Percentiles rank a stretch among this genome's conserved stretches.
phyloP scores from a whole-genome alignment of 2,888 invertebrate species.

The Strigamia crassipes region DNA sequence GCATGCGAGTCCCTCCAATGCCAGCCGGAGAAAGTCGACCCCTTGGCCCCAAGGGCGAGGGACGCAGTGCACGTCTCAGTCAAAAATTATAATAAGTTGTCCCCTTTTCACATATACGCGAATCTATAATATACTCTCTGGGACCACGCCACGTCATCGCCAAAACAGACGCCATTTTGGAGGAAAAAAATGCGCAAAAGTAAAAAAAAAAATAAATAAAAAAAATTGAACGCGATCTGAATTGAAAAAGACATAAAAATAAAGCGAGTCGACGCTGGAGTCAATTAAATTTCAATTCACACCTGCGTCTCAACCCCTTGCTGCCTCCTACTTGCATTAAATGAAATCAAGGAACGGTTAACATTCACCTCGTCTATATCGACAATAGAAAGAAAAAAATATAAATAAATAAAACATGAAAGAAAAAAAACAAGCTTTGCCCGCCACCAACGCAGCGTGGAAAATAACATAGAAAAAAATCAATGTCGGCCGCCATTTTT shows the following conservation, averaged over 20 bases:
- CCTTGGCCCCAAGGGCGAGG: constrained; percentile 40
- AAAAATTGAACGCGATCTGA: background rate
- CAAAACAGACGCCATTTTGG: constrained; percentile 19
- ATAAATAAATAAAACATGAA: background rate
- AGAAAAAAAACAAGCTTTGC: background rate
- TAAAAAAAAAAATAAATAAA: background rate
- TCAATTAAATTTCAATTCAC: constrained; percentile 38
- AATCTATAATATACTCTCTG: constrained; percentile 30
- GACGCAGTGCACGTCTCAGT: constrained; percentile 28
- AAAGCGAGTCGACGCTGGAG: background rate
- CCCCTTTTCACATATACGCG: constrained; percentile 35
- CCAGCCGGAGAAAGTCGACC: constrained; percentile 39
- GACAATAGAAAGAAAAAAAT: background rate
- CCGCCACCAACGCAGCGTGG: background rate
- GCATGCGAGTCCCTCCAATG: constrained; percentile 32
- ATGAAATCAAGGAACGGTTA: constrained; percentile 38
- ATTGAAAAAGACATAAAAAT: constrained; percentile 27
- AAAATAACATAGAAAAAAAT: background rate
- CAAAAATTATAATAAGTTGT: constrained; percentile 38
- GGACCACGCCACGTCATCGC: constrained; percentile 29
- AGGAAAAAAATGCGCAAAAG: background rate
- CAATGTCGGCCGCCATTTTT: constrained; percentile 20
- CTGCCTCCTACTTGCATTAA: background rate
- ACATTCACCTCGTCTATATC: constrained; percentile 15
- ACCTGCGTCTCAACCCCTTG: constrained; percentile 37